Evolutionary conservation across 2,888 invertebrate genomes (phyloP), one percentile per base, ranked within the genome.

Genomic region (Aleiodes alternator): DNA sequence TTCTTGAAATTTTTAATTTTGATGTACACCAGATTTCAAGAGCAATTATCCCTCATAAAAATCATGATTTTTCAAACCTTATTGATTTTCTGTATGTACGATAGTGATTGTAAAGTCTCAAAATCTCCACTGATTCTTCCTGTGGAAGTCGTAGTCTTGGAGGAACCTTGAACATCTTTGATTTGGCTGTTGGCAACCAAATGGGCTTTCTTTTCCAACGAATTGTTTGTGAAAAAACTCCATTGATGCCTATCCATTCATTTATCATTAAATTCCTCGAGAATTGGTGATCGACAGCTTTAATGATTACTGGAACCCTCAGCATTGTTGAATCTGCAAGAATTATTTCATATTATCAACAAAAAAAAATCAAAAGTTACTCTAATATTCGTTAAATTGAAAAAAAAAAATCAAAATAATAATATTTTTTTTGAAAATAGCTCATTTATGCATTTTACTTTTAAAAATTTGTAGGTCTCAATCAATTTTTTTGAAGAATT

Each of bases 111-210:
- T 92, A 90, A 66, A 96, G 90, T 66, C 95, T 91, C 81, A 90
- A 85, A 1, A 95, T 86, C 89, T 96, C 96, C 2, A 90, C 79
- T 0, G 84, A 82, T 84, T 97, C 96, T 53, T 94, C 95, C 76
- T 85, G 83, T 0, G 94, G 90, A 66, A 94, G 86, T 76, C 87
- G 88, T 23, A 92, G 92, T 57, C 92, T 92, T 81, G 91, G 90
- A 0, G 95, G 94, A 76, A 96, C 91, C 80, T 93, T 92, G 89
- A 93, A 96, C 66, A 95, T 80, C 91, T 96, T 97, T 81, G 93
- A 93, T 90, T 95, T 96, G 0, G 96, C 96, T 12, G 92, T 93
- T 2, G 95, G 95, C 64, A 96, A 74, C 95, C 96, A 96, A 78
- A 94, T 90, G 0, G 96, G 96, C 89, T 97, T 96, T 81, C 95